These are phyloP conservation scores for Rhadinocentrus ornatus DNA, from an alignment of 2,797 vertebrate species.

Conservation along the genomic window DNA sequence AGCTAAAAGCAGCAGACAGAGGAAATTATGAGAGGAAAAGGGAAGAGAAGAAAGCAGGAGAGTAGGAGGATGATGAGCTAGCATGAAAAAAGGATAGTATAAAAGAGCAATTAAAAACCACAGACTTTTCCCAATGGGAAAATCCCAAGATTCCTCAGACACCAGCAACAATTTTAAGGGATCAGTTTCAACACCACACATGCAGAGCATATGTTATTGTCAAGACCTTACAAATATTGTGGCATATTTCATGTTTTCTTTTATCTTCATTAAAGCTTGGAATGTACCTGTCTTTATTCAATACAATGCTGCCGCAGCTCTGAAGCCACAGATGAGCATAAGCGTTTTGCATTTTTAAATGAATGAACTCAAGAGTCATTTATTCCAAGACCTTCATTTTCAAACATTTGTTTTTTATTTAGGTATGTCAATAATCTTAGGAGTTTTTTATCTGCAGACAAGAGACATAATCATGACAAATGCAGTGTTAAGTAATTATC, in stretches of 20 bases:
- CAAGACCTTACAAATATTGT: constrained; percentile 39
- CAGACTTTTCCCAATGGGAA: constrained; percentile 47
- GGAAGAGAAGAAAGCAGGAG: constrained; percentile 8
- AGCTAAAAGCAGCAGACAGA: constrained; percentile 18
- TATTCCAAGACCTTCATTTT: constrained; percentile 2
- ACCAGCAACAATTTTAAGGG: constrained; percentile 50
- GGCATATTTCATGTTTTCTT: constrained; percentile 26
- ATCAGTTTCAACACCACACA: constrained; percentile 47
- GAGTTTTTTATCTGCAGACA: constrained; percentile 9
- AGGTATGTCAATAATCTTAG: neutral
- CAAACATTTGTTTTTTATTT: neutral
- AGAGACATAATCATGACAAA: constrained; percentile 42
- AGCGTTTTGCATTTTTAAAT: neutral
- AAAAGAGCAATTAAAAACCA: constrained; percentile 58
- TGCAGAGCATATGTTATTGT: constrained; percentile 30
- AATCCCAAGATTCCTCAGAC: constrained; percentile 64
- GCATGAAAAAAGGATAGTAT: constrained; percentile 28
- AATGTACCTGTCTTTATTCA: constrained; percentile 15
- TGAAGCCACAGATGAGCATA: neutral
- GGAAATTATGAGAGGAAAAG: constrained; percentile 19
- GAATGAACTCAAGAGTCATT: neutral
- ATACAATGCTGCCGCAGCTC: constrained; percentile 1
- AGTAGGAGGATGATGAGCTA: constrained; percentile 20
- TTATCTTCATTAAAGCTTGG: constrained; percentile 23
- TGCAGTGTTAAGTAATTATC: constrained; percentile 39